Evolutionary conservation across 2,113 vertebrate species (phyloP).

Genomic region (Hipposideros armiger): DNA sequence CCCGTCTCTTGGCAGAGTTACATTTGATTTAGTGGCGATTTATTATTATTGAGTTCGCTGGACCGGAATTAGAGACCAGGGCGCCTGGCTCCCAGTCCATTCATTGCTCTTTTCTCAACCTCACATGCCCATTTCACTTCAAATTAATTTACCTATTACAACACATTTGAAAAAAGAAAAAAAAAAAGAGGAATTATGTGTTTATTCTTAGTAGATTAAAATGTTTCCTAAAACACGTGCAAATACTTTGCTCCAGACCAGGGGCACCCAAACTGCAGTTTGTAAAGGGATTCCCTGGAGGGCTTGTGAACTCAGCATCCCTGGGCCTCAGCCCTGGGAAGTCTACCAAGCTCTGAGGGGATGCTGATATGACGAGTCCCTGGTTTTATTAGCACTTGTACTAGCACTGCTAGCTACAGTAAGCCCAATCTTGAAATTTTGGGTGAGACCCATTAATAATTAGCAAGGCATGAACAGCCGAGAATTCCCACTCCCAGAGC

Average conservation of each 20-base stretch:
- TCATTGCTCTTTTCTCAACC: neutral
- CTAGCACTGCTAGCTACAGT: neutral
- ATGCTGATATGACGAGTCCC: neutral
- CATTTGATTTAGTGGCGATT: neutral
- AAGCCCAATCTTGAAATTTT: neutral
- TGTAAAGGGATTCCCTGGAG: neutral
- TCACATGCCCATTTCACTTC: neutral
- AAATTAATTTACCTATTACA: neutral
- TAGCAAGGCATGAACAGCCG: neutral
- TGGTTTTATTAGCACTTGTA: neutral
- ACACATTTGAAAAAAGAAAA: neutral
- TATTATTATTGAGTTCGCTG: neutral
- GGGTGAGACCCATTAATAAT: neutral
- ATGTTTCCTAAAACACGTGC: neutral
- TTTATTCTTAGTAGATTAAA: neutral
- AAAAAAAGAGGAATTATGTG: neutral
- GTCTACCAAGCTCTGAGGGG: neutral
- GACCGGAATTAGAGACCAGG: neutral
- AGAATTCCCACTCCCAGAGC: neutral
- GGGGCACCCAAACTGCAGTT: neutral
- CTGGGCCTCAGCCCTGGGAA: too few species aligned
- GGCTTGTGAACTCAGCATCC: too few species aligned
- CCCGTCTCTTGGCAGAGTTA: neutral
- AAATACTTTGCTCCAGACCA: neutral
- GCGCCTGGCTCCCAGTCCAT: neutral